phyloP scores from a whole-genome alignment of 2,797 vertebrate genomes.

The Odontamblyopus rebecca region DNA sequence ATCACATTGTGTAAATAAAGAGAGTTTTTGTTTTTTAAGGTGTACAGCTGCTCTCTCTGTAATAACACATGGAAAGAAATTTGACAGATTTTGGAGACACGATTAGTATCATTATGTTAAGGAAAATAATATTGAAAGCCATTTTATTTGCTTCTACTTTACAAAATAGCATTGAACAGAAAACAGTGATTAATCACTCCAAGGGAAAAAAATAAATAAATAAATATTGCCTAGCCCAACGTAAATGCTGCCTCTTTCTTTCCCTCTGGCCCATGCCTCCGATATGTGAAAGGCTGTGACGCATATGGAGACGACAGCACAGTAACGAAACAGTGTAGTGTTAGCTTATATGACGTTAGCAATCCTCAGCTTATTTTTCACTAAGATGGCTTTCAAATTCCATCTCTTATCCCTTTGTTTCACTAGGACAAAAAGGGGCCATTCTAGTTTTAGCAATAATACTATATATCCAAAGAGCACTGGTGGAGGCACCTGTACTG shows the following conservation, averaged over 20 bases:
- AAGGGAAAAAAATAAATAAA: no score
- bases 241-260: constrained; percentile 36
- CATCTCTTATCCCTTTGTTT: constrained; percentile 27
- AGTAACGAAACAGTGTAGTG: constrained; percentile 1
- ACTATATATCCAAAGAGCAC: constrained; percentile 33
- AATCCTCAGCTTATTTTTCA: constrained; percentile 20
- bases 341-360: constrained; percentile 9
- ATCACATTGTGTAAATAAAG: no score
- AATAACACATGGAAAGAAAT: no score
- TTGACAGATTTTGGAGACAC: no score
- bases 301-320: constrained; percentile 9
- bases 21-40: no score
- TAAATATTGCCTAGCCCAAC: not conserved
- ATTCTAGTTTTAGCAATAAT: constrained; percentile 22
- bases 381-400: constrained; percentile 22
- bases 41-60: no score
- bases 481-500: constrained; percentile 2
- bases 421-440: constrained; percentile 22
- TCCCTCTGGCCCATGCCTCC: constrained; percentile 24
- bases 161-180: no score
- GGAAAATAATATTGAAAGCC: no score
- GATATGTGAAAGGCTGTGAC: constrained; percentile 22
- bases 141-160: no score
- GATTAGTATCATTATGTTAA: no score
- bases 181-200: no score